Evolutionary conservation across 2,113 vertebrate genomes (phyloP), one percentile per base, ranked within the genome.

Genomic region (Pimephales promelas): DNA sequence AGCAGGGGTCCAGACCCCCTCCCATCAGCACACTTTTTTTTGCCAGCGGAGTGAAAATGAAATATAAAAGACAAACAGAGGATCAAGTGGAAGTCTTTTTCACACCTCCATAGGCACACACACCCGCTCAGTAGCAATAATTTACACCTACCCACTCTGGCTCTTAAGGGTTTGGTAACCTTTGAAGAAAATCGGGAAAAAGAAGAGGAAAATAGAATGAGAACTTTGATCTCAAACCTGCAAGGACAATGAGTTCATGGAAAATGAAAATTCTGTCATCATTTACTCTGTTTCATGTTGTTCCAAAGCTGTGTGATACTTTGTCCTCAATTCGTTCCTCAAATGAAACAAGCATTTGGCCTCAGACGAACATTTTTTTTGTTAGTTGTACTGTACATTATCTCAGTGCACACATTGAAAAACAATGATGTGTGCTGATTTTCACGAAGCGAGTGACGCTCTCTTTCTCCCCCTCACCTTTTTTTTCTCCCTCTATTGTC

Each of bases 101-200:
- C 45, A 66, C 78, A 80, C 59, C 45, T 78, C 76, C 18, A 26
- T 36, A 61, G 56, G 13, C n/a, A 61, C 66, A 80, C 26, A 66
- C 40, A 31, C 78, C 78, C 66, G 78, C 61, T 80, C 61, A 43
- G 78, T 52, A 34, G 78, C 18, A 28, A 61, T 80, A 52, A 80
- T 80, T 80, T 80, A 24, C 78, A 80, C 59, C 78, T 64, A 64
- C 3, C 59, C 24, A 34, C 43, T 40, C 40, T 31, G 10, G 8
- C 43, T 34, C 45, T 66, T 47, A 31, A 66, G 36, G 43, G 16
- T 28, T 80, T 80, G 10, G 24, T 66, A 80, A 80, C 78, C 26
- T 80, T 80, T 64, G 18, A 18, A 62, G 78, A 49, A 22, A 66
- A 66, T 31, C 0, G 0, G 10, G 22, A 61, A 78, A 75, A 75